Evolutionary conservation across 2,888 invertebrate species (phyloP), one percentile per base, ranked within the genome.

Genomic region (Caenorhabditis sp.): DNA sequence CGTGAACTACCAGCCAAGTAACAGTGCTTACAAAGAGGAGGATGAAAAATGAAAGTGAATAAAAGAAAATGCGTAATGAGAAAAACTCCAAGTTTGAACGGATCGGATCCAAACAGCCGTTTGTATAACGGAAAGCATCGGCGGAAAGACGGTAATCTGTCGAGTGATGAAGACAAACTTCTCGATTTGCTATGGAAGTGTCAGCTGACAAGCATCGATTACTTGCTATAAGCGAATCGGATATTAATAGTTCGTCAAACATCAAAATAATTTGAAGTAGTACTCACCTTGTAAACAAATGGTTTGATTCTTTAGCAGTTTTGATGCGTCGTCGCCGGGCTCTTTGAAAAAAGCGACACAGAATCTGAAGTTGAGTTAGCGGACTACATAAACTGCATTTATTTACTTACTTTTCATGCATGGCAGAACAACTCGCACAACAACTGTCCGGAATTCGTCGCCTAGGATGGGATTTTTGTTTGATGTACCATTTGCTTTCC

Each of bases 361-460:
- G 17, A 65, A 78, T 9, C 71, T 66, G 37, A 30, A 70, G n/a
- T 26, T 26, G 13, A 26, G 13, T 15, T 1, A 1, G 6, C n/a
- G 15, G 3, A 15, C 20, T 5, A 43, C 5, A 43, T 2, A 22
- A 20, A 4, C 7, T 2, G 20, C 3, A 2, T 22, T 20, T n/a
- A 2, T 17, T 26, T 26, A 8, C 20, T 9, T 27, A 78, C 75
- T 39, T 68, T 17, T 72, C 75, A 58, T 79, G 79, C 58, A 79
- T 76, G n/a, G 68, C 37, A n/a, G 53, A 58, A 68, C 79, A 79
- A 45, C 61, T 73, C 1, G 79, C 74, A 50, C 79, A 79, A 32
- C 79, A 79, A 30, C 72, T 72, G 9, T 68, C 68, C 11, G 79
- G 79, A 27, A 76, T 55, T 43, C 70, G 13, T 17, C 43, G 50